phyloP scores from a whole-genome alignment of 2,888 invertebrate species.

The Portevinia maculata region DNA sequence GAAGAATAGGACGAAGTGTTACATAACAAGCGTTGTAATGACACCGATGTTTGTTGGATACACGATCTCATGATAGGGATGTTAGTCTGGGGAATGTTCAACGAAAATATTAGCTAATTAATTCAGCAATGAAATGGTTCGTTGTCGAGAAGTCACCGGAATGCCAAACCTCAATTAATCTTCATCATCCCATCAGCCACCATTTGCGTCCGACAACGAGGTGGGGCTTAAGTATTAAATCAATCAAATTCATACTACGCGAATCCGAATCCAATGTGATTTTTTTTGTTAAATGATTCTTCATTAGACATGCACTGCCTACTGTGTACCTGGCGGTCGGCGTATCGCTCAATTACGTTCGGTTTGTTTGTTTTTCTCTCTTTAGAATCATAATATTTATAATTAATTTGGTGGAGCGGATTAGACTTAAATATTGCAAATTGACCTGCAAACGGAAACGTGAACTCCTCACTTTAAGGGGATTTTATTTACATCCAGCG shows the following conservation, averaged over 20 bases:
- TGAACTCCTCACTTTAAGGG: conserved; percentile 32
- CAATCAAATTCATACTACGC: conserved; percentile 48
- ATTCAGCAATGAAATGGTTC: conserved; percentile 25
- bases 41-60: conserved; percentile 59
- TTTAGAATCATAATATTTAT: conserved; percentile 51
- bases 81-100: background rate
- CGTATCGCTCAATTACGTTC: conserved; percentile 45
- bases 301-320: conserved; percentile 7
- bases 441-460: conserved; percentile 32
- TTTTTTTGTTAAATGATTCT: conserved; percentile 5
- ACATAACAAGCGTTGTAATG: conserved; percentile 66
- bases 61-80: conserved; percentile 44
- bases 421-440: conserved; percentile 7
- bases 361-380: conserved; percentile 7
- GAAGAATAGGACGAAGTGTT: conserved; percentile 57
- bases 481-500: conserved; percentile 31
- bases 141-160: conserved; percentile 24
- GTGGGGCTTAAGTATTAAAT: conserved; percentile 42
- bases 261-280: too few species aligned
- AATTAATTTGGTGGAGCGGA: conserved; percentile 16
- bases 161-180: conserved; percentile 31
- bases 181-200: conserved; percentile 40
- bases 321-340: background rate
- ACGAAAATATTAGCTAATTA: conserved; percentile 51
- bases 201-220: conserved; percentile 14